phyloP scores from a whole-genome alignment of 2,113 vertebrate genomes.

The Chionodraco myersi region DNA sequence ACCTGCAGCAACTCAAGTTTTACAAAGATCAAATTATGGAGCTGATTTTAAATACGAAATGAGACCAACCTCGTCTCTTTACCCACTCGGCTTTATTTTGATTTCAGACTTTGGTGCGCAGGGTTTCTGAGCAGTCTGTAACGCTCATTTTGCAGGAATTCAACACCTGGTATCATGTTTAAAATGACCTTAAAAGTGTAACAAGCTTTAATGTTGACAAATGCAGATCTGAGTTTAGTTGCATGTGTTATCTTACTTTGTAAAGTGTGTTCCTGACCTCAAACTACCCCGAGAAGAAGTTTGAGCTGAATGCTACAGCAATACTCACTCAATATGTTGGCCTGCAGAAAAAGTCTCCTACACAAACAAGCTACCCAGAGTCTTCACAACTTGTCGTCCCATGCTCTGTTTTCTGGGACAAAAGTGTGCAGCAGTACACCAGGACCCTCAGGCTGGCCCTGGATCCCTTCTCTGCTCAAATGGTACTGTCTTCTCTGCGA shows the following conservation, averaged over 20 bases:
- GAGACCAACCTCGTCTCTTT: constrained; percentile 65
- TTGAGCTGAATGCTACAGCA: constrained; percentile 23
- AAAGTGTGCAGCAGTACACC: constrained; percentile 57
- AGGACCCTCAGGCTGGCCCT: constrained; percentile 42
- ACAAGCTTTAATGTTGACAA: constrained; percentile 11
- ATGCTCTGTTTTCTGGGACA: constrained; percentile 57
- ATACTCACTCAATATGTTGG: constrained; percentile 32
- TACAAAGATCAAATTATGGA: constrained; percentile 85
- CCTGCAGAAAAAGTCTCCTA: constrained; percentile 29
- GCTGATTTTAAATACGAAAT: constrained; percentile 83
- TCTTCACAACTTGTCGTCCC: constrained; percentile 46
- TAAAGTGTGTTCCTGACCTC: neutral
- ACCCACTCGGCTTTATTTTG: constrained; percentile 54
- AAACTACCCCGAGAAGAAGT: constrained; percentile 13
- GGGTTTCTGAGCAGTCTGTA: constrained; percentile 20
- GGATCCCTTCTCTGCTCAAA: constrained; percentile 53
- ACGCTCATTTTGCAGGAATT: constrained; percentile 33
- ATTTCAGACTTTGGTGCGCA: constrained; percentile 34
- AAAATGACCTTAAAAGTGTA: constrained; percentile 38
- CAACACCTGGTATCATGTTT: constrained; percentile 17
- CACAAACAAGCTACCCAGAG: constrained; percentile 51
- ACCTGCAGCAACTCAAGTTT: constrained; percentile 86
- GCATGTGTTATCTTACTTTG: neutral
- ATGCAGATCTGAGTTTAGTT: constrained; percentile 4
- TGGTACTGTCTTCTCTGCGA: constrained; percentile 56